Conservation (phyloP, 2,113 vertebrate species). For the Pterocles gutturalis region DNA sequence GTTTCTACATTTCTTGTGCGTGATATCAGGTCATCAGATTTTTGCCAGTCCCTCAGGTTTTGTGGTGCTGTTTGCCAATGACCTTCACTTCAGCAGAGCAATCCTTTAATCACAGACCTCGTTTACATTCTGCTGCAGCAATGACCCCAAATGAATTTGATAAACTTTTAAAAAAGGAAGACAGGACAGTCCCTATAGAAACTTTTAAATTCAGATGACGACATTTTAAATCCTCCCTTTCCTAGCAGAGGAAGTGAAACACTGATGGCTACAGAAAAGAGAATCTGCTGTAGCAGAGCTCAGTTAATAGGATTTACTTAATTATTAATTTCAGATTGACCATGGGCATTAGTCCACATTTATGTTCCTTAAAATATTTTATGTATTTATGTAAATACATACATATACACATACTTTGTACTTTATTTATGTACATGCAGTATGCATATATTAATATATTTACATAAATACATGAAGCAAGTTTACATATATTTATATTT, state of each 20-base stretch:
- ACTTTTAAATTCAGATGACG: not conserved
- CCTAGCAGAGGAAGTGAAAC: not conserved
- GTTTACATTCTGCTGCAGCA: not conserved
- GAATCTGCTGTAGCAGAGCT: not conserved
- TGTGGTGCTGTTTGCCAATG: not conserved
- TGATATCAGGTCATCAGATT: not conserved
- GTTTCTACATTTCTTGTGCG: not conserved
- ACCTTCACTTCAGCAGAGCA: not conserved
- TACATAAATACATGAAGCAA: not conserved
- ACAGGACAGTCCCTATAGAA: not conserved
- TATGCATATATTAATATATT: not conserved
- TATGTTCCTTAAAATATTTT: not conserved
- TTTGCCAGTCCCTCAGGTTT: not conserved
- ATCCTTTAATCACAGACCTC: not conserved
- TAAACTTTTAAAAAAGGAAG: not conserved
- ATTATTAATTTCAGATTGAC: not conserved
- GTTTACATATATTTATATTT: not conserved
- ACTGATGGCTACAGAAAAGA: accelerated
- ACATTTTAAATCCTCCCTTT: not conserved
- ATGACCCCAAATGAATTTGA: not conserved
- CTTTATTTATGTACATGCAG: not conserved
- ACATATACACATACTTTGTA: not conserved
- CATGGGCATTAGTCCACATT: not conserved
- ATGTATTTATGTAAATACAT: not conserved
- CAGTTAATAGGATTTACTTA: not conserved